These are phyloP conservation scores for Tiaroga cobitis DNA, from an alignment of 2,797 vertebrate species.

Conservation along the genomic window DNA sequence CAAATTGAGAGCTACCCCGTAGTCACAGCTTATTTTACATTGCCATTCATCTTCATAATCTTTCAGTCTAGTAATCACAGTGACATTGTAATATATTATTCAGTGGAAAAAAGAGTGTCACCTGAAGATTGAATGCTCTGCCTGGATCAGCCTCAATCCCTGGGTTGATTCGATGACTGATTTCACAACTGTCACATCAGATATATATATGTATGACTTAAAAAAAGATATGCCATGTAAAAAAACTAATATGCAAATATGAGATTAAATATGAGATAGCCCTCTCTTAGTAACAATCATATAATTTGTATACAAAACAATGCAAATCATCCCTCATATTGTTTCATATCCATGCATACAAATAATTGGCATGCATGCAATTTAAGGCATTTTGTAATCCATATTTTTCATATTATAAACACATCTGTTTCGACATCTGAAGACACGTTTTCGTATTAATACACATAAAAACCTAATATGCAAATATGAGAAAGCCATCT, in stretches of 20 bases:
- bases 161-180: neutral
- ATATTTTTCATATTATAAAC: neutral
- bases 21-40: neutral
- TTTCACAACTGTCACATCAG: neutral
- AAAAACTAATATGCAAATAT: conserved; percentile 17
- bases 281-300: conserved; percentile 2
- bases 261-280: neutral
- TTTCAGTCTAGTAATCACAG: neutral
- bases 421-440: neutral
- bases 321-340: neutral
- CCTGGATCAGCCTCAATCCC: neutral
- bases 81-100: neutral
- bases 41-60: neutral
- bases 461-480: neutral
- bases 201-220: conserved; percentile 16
- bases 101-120: conserved; percentile 8
- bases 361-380: neutral
- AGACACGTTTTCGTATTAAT: neutral
- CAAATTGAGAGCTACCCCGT: neutral
- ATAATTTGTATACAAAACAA: neutral
- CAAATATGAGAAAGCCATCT: neutral
- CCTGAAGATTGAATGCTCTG: conserved; percentile 4
- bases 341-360: neutral
- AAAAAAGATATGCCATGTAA: neutral
- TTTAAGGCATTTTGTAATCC: neutral